A percentile compares a stretch with the other conserved stretches of the same genome.
Conservation (phyloP, 2,113 vertebrate species). For the Sakesphorus luctuosus region DNA sequence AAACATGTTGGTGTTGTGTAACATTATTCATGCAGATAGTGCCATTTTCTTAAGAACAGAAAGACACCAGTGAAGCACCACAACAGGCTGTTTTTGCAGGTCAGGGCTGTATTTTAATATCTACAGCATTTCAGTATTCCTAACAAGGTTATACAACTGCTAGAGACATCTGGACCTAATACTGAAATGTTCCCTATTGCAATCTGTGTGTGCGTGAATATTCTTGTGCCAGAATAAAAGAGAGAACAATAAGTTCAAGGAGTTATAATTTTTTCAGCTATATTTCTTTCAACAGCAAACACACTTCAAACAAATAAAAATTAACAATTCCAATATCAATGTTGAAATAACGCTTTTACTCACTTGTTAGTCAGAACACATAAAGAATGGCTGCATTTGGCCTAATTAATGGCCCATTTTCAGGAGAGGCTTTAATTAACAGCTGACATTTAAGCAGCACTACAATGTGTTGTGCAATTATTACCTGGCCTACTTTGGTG, state of each 20-base stretch:
- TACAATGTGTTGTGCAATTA: constrained; percentile 6
- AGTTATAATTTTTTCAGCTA: background rate
- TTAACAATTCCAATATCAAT: background rate
- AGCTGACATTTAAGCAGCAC: constrained; percentile 38
- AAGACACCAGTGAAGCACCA: background rate
- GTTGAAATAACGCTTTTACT: background rate
- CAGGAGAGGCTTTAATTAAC: constrained; percentile 49
- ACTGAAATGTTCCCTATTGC: background rate
- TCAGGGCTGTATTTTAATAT: background rate
- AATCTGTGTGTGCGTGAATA: background rate
- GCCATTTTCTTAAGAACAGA: background rate
- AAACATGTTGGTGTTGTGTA: background rate
- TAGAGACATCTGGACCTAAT: constrained; percentile 38
- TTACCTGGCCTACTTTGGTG: constrained; percentile 44
- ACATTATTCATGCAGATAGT: background rate
- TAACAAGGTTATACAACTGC: constrained; percentile 18
- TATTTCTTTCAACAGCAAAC: constrained; percentile 4
- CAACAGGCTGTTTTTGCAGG: background rate
- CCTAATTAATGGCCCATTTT: constrained; percentile 60
- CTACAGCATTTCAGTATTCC: background rate
- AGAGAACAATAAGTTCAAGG: background rate
- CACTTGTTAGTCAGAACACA: background rate
- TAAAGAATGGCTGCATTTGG: background rate
- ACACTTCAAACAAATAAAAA: background rate
- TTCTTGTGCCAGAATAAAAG: background rate